Percentiles rank a stretch among this genome's conserved stretches.
phyloP scores from a whole-genome alignment of 1,140 invertebrate species.

The Rhynchophorus ferrugineus region DNA sequence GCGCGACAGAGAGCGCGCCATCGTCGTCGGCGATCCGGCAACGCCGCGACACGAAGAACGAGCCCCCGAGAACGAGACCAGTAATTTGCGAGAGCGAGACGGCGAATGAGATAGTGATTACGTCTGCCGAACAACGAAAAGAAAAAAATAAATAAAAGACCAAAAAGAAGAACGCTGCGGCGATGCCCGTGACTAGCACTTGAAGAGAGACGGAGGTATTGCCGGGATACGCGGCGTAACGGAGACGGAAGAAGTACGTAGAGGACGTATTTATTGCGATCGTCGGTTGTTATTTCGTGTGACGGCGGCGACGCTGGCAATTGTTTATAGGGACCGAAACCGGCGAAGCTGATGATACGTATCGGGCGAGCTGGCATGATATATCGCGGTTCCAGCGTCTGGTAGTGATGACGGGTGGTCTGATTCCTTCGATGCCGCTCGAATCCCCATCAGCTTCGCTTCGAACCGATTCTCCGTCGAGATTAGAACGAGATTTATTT shows the following conservation, averaged over 20 bases:
- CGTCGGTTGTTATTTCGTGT: slow-evolving; percentile 22
- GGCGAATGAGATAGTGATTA: slow-evolving; percentile 18
- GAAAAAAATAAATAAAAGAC: no score
- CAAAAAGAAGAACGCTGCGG: slow-evolving; percentile 21
- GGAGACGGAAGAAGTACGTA: no score
- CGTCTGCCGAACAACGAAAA: slow-evolving; percentile 1
- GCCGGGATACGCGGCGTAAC: slow-evolving; percentile 11
- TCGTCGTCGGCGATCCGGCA: slow-evolving; percentile 7
- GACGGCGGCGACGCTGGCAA: slow-evolving; percentile 19
- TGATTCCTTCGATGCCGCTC: background rate
- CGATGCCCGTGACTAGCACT: slow-evolving; percentile 23
- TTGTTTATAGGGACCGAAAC: slow-evolving; percentile 20
- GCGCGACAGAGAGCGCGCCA: background rate
- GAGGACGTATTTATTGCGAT: slow-evolving; percentile 25
- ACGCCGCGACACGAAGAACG: slow-evolving; percentile 14
- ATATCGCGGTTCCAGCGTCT: slow-evolving; percentile 2
- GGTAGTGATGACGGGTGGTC: slow-evolving; percentile 12
- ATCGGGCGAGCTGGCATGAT: slow-evolving; percentile 12
- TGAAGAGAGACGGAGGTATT: slow-evolving; percentile 15
- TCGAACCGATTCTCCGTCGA: background rate
- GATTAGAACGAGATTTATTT: background rate
- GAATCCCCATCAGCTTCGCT: background rate
- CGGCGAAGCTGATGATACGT: slow-evolving; percentile 3
- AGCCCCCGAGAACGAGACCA: slow-evolving; percentile 18
- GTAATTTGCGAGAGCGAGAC: slow-evolving; percentile 26